Evolutionary conservation across 2,797 vertebrate species (phyloP).

Genomic region (Galago senegalensis): DNA sequence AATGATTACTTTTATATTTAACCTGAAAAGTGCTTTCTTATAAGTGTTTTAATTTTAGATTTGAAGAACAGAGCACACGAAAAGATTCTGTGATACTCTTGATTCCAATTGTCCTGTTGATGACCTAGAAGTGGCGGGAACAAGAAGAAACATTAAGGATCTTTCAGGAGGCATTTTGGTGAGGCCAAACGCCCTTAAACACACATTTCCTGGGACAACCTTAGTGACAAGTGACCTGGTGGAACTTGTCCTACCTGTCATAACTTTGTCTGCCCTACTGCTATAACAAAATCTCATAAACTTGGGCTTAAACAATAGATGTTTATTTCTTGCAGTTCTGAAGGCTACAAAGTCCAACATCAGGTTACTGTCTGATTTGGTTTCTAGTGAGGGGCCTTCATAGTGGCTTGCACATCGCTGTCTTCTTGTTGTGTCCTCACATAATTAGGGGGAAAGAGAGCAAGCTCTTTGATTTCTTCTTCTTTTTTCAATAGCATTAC

Average conservation of each 20-base stretch:
- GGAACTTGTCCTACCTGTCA: neutral
- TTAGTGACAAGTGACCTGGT: neutral
- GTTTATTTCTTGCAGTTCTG: neutral
- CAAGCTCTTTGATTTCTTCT: neutral
- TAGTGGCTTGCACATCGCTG: neutral
- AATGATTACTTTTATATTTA: neutral
- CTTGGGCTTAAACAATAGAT: too few relatives aligned
- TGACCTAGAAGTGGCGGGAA: neutral
- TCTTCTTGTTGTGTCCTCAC: neutral
- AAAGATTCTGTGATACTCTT: neutral
- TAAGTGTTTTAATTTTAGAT: neutral
- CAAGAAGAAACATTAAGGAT: neutral
- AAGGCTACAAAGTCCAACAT: neutral
- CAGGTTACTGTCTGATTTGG: neutral
- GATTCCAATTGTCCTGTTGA: neutral
- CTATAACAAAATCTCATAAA: neutral
- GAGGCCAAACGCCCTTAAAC: neutral
- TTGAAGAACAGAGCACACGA: neutral
- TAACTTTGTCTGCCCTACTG: neutral
- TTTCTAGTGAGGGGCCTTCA: neutral
- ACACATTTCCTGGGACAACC: neutral
- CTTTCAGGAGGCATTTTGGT: neutral
- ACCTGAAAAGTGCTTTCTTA: neutral
- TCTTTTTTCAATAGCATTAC: neutral
- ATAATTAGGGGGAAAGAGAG: neutral